These are phyloP conservation scores for Scalopus aquaticus DNA, from an alignment of 2,113 vertebrate genomes.

Conservation along the genomic window DNA sequence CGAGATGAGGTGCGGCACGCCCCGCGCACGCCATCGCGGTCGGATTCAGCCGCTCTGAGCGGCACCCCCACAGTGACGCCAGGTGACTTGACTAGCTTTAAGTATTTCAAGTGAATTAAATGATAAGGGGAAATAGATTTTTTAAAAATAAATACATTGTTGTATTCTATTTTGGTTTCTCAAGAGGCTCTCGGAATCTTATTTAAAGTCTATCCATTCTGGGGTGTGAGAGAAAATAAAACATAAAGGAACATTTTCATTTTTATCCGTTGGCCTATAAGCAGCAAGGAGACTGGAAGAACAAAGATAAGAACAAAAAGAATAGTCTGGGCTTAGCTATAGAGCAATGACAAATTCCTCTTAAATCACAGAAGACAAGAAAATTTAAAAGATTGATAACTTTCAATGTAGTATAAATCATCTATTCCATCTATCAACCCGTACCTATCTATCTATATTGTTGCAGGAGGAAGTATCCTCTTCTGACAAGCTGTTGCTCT, in stretches of 20 bases:
- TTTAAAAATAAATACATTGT: neutral
- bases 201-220: constrained; percentile 32
- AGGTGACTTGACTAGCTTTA: neutral
- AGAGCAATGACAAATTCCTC: constrained; percentile 58
- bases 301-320: constrained; percentile 13
- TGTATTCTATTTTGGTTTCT: constrained; percentile 10
- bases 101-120: constrained; percentile 37
- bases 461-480: constrained; percentile 51
- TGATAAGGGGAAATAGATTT: neutral
- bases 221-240: constrained; percentile 33
- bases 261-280: neutral
- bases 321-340: constrained; percentile 24
- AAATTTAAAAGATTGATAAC: constrained; percentile 77
- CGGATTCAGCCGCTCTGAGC: neutral
- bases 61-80: neutral
- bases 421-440: constrained; percentile 67
- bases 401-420: constrained; percentile 69
- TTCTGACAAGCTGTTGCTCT: constrained; percentile 79
- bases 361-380: constrained; percentile 71
- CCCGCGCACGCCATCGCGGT: too few relatives aligned
- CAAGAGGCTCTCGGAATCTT: neutral
- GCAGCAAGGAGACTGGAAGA: constrained; percentile 33
- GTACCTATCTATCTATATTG: constrained; percentile 55
- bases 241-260: neutral
- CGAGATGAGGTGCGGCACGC: too few relatives aligned